A percentile compares a stretch with the other conserved stretches of the same genome.
phyloP scores from a whole-genome alignment of 2,113 vertebrate genomes.

The Accipiter virgatus region DNA sequence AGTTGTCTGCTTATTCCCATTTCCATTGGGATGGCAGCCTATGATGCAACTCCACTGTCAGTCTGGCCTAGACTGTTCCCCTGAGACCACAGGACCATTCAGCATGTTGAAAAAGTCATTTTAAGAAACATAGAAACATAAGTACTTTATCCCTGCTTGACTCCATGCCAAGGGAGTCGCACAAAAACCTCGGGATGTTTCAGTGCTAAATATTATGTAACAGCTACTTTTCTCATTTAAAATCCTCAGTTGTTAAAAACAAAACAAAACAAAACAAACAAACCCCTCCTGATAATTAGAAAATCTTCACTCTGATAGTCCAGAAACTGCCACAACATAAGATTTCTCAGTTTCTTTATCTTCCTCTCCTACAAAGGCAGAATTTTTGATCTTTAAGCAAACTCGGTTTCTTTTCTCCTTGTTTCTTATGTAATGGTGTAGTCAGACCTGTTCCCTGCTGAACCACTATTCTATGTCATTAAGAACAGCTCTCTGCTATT shows the following conservation, averaged over 20 bases:
- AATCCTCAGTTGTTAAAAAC: not conserved
- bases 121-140: slow-evolving; percentile 6
- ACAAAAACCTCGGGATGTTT: not conserved
- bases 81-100: not conserved
- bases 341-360: not conserved
- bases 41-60: not conserved
- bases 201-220: slow-evolving; percentile 10
- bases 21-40: not conserved
- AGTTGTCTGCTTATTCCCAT: not conserved
- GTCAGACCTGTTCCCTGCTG: not conserved
- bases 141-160: slow-evolving; percentile 41
- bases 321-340: not conserved
- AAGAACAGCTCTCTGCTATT: not conserved
- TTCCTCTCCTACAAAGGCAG: not conserved
- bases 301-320: not conserved
- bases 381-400: not conserved
- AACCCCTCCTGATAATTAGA: not conserved
- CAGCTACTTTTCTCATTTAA: not conserved
- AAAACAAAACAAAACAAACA: not conserved
- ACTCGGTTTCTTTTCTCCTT: not conserved
- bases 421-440: not conserved
- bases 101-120: not conserved
- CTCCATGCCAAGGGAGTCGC: not conserved
- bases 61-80: not conserved
- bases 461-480: not conserved